phyloP scores from a whole-genome alignment of 2,888 invertebrate species.

The Aphodius sticticus region DNA sequence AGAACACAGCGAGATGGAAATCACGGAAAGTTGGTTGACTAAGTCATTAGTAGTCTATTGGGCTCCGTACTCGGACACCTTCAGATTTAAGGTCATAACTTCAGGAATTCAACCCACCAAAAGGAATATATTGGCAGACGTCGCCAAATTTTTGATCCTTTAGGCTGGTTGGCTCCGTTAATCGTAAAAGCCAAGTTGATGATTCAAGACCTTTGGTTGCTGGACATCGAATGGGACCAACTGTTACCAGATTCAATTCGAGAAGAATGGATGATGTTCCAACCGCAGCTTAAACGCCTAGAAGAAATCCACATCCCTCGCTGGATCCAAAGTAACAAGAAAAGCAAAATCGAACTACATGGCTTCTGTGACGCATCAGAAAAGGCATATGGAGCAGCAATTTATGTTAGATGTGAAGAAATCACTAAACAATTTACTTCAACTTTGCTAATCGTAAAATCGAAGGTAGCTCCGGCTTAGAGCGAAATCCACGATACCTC shows the following conservation, averaged over 20 bases:
- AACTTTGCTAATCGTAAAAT: neutral
- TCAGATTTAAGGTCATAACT: slow-evolving; percentile 29
- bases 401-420: slow-evolving; percentile 26
- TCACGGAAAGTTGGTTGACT: slow-evolving; percentile 27
- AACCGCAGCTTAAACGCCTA: slow-evolving; percentile 19
- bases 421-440: neutral
- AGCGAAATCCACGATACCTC: neutral
- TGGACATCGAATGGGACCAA: slow-evolving; percentile 34
- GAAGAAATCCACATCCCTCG: slow-evolving; percentile 24
- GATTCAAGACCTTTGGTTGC: slow-evolving; percentile 40
- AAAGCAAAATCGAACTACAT: slow-evolving; percentile 28
- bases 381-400: slow-evolving; percentile 33
- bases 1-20: slow-evolving; percentile 29
- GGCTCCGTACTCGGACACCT: slow-evolving; percentile 24
- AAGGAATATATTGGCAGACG: slow-evolving; percentile 40
- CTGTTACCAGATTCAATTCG: slow-evolving; percentile 18
- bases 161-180: slow-evolving; percentile 41
- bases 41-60: slow-evolving; percentile 33
- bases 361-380: slow-evolving; percentile 37
- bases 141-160: slow-evolving; percentile 42
- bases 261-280: slow-evolving; percentile 28
- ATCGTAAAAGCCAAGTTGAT: slow-evolving; percentile 42
- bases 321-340: neutral
- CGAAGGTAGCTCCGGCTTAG: neutral
- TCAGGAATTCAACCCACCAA: slow-evolving; percentile 38